phyloP scores from a whole-genome alignment of 1,140 invertebrate species.

The Dolichoris vasculosae region DNA sequence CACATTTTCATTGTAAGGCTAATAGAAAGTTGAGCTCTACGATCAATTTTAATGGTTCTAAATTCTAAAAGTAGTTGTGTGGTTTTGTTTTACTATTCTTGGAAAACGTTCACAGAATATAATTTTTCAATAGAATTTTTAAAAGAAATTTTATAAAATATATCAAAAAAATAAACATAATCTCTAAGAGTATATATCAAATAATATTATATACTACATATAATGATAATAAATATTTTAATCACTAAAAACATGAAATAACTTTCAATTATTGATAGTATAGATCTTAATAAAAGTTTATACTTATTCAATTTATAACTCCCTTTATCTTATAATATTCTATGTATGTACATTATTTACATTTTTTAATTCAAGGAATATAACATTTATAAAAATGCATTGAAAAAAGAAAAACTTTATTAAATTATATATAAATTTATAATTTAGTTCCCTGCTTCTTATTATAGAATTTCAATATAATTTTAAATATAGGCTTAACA shows the following conservation, averaged over 20 bases:
- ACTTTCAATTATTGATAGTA: no score
- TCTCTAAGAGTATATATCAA: no score
- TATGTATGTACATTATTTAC: no score
- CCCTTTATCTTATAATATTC: no score
- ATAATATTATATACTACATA: no score
- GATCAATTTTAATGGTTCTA: constrained; percentile 42
- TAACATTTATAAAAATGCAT: not conserved
- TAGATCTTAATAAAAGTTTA: no score
- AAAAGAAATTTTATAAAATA: not conserved
- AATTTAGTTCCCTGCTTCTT: constrained; percentile 58
- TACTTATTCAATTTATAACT: no score
- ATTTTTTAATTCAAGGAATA: not conserved
- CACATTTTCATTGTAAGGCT: constrained; percentile 69
- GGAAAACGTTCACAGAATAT: constrained; percentile 7
- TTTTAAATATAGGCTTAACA: constrained; percentile 70
- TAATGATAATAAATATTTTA: no score
- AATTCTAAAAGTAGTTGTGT: constrained; percentile 11
- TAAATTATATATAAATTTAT: constrained; percentile 41
- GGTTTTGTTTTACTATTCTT: constrained; percentile 46
- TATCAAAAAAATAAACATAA: no score
- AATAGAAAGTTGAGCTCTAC: constrained; percentile 67
- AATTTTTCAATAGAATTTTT: not conserved
- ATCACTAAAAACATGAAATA: no score
- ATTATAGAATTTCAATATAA: constrained; percentile 60
- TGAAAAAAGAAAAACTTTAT: no score